Base-by-base conservation (phyloP, 2,113 vertebrate genomes). In the Barnardius zonarius region DNA sequence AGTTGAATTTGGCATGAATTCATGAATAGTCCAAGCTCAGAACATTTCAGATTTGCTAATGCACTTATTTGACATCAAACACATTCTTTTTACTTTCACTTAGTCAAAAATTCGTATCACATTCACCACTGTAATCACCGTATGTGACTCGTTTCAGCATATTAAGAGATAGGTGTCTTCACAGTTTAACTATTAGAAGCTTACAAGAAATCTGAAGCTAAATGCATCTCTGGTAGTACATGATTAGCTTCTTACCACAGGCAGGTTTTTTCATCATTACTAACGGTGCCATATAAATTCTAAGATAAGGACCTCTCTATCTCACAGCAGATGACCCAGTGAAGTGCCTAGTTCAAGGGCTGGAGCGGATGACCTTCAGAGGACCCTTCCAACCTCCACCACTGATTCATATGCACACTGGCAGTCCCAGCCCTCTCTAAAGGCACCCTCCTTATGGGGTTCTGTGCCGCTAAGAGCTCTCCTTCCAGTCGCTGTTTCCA, bases 321-420 rank as follows among this genome's bases (percentile, higher is more conserved):
- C 68, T 52, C 54, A 35, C 9, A 61, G 61, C 46, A 78, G 51
- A 39, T 1, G 7, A 70, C 2, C 3, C n/a, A 39, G 48, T 3
- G 17, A 86, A 85, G 13, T 24, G 41, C 37, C 55, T 43, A 17
- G 31, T 35, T 49, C 55, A 64, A 51, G 33, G 10, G 13, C 0
- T 44, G 81, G 69, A 83, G 68, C 52, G 61, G 76, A 17, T 2
- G 31, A 83, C 27, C 24, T 81, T 33, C 33, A 35, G 23, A 77
- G 24, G 51, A 74, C 31, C 39, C 41, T 44, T 35, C 63, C 59
- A 66, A 14, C 18, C 63, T 80, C 49, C 37, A 31, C 25, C 22
- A 39, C 0, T 2, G 48, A 88, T n/a, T 39, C n/a, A 33, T 0
- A 1, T 12, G 43, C 61, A 17, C 33, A 1, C 11, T 28, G 59